These are phyloP conservation scores for Epinephelus cyanopodus DNA, from an alignment of 2,113 vertebrate genomes.

Conservation along the genomic window DNA sequence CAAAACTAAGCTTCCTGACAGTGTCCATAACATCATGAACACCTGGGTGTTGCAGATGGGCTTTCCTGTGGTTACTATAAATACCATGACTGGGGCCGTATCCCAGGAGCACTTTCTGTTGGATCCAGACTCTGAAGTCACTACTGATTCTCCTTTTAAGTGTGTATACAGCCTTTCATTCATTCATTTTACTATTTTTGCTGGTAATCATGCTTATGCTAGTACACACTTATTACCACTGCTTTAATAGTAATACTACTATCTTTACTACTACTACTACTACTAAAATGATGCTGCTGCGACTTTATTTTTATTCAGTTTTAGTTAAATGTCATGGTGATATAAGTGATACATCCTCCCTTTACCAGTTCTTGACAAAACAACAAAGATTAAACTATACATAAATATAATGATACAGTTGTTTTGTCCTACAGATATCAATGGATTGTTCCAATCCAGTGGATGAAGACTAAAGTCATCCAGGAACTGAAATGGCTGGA, in stretches of 20 bases:
- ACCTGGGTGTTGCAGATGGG: slow-evolving; percentile 96
- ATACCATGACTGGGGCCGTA: slow-evolving; percentile 75
- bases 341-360: background rate
- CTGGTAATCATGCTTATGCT: background rate
- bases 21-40: slow-evolving; percentile 88
- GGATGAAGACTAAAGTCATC: rapidly evolving
- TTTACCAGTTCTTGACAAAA: background rate
- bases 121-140: slow-evolving; percentile 76
- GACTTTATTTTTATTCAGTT: background rate
- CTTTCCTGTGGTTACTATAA: slow-evolving; percentile 89
- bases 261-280: background rate
- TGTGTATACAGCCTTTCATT: slow-evolving; percentile 66
- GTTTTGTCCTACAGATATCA: slow-evolving; percentile 83
- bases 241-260: too few species aligned
- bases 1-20: rapidly evolving
- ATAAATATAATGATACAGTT: background rate
- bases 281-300: too few species aligned
- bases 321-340: background rate
- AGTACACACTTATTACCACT: too few species aligned
- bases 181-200: background rate
- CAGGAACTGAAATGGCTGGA: slow-evolving; percentile 76
- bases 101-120: slow-evolving; percentile 90
- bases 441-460: slow-evolving; percentile 90
- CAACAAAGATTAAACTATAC: background rate
- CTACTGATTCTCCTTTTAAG: slow-evolving; percentile 85